Conservation (phyloP, 2,113 vertebrate species). For the Speoplatyrhinus poulsoni region DNA sequence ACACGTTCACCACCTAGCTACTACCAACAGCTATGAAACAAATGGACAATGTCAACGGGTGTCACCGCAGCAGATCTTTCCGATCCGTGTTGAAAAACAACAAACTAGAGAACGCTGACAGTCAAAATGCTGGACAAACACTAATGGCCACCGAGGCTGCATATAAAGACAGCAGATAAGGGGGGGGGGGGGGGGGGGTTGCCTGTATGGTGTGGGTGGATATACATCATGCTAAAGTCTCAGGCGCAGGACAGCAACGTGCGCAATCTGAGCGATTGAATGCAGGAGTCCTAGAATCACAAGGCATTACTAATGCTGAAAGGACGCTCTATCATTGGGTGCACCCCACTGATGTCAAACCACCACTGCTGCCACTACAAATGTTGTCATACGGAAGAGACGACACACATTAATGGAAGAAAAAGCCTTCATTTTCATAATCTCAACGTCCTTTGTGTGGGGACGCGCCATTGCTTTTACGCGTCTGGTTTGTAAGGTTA, state of each 20-base stretch:
- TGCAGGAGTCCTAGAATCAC: constrained; percentile 45
- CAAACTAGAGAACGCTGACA: constrained; percentile 51
- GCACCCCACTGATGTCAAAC: neutral
- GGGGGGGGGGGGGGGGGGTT: neutral
- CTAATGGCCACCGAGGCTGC: constrained; percentile 52
- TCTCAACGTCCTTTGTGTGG: too few species aligned
- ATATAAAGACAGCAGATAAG: constrained; percentile 59
- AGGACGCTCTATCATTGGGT: constrained; percentile 35
- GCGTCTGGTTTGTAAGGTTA: neutral
- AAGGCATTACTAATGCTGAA: constrained; percentile 50
- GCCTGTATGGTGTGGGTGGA: neutral
- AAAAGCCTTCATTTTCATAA: neutral
- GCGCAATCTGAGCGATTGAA: constrained; percentile 51
- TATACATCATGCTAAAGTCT: constrained; percentile 55
- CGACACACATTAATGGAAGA: neutral
- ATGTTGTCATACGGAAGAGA: neutral
- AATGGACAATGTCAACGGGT: constrained; percentile 62
- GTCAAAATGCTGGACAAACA: constrained; percentile 62
- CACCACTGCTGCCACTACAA: neutral
- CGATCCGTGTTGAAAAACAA: constrained; percentile 27
- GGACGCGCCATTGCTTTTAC: too few species aligned
- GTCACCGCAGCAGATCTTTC: constrained; percentile 56
- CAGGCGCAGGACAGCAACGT: constrained; percentile 32
- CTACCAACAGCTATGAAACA: constrained; percentile 56
- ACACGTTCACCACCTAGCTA: constrained; percentile 57